These are phyloP conservation scores for Bufotes viridis DNA, from an alignment of 2,797 vertebrate species.

Conservation along the genomic window DNA sequence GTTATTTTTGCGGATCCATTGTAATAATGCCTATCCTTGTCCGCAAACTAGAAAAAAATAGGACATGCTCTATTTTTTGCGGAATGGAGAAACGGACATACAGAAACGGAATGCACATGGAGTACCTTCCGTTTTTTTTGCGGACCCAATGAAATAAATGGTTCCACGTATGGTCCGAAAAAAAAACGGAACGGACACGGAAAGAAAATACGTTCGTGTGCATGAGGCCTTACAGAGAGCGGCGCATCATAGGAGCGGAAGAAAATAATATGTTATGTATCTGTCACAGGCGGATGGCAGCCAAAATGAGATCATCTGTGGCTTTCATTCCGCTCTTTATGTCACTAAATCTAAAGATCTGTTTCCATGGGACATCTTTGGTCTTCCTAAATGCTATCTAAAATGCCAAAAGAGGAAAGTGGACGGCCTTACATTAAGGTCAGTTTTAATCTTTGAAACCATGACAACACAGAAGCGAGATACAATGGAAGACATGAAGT, in stretches of 20 bases:
- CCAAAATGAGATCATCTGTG: background rate
- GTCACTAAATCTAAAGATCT: constrained; percentile 3
- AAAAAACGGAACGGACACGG: too few relatives aligned
- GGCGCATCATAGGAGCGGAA: background rate
- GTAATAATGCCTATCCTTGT: too few relatives aligned
- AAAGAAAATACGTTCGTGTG: too few relatives aligned
- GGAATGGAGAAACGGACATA: too few relatives aligned
- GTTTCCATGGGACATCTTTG: constrained; percentile 24
- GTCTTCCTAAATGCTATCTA: constrained; percentile 28
- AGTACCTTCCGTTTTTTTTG: too few relatives aligned
- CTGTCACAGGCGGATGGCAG: constrained; percentile 12
- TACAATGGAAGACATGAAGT: constrained; percentile 15
- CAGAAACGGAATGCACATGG: too few relatives aligned
- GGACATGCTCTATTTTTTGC: too few relatives aligned
- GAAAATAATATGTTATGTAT: background rate
- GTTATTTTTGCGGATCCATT: too few relatives aligned
- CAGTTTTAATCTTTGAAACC: constrained; percentile 33
- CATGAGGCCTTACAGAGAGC: background rate
- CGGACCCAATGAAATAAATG: too few relatives aligned
- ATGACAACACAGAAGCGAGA: background rate
- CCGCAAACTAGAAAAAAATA: too few relatives aligned
- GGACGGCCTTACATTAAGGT: constrained; percentile 31
- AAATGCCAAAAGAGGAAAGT: constrained; percentile 31
- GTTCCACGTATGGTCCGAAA: too few relatives aligned
- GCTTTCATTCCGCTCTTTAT: background rate